phyloP scores from a whole-genome alignment of 2,797 vertebrate species.

The Pempheris klunzingeri region DNA sequence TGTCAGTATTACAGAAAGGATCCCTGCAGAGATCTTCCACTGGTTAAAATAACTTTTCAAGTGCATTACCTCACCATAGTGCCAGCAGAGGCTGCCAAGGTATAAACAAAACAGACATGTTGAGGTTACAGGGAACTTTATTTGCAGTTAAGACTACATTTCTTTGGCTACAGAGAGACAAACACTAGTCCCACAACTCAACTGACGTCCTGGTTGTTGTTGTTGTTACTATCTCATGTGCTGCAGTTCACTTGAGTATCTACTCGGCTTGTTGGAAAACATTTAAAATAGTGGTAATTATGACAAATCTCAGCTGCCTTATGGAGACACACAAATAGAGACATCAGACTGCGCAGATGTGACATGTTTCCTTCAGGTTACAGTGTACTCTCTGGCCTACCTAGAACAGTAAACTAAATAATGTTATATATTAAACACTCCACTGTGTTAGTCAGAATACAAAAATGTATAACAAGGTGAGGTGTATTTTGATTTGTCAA shows the following conservation, averaged over 20 bases:
- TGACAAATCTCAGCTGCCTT: slow-evolving; percentile 75
- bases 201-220: slow-evolving; percentile 32
- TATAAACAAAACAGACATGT: background rate
- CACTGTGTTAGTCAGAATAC: slow-evolving; percentile 68
- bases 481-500: slow-evolving; percentile 64
- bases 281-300: slow-evolving; percentile 57
- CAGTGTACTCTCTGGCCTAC: slow-evolving; percentile 31
- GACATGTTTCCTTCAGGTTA: slow-evolving; percentile 19
- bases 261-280: slow-evolving; percentile 9
- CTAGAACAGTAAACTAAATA: slow-evolving; percentile 39
- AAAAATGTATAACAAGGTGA: slow-evolving; percentile 59
- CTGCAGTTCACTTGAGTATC: slow-evolving; percentile 22
- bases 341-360: slow-evolving; percentile 37
- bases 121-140: slow-evolving; percentile 59
- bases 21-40: too few species aligned
- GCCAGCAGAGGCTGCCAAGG: too few species aligned
- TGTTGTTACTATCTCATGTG: background rate
- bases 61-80: too few species aligned
- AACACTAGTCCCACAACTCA: slow-evolving; percentile 38
- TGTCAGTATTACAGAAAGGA: too few species aligned
- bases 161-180: slow-evolving; percentile 72
- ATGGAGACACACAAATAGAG: slow-evolving; percentile 21
- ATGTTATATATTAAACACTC: slow-evolving; percentile 49
- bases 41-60: too few species aligned
- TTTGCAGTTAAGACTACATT: slow-evolving; percentile 54